Evolutionary conservation across 2,113 vertebrate species (phyloP), one percentile per base, ranked within the genome.

Genomic region (Dascyllus trimaculatus): DNA sequence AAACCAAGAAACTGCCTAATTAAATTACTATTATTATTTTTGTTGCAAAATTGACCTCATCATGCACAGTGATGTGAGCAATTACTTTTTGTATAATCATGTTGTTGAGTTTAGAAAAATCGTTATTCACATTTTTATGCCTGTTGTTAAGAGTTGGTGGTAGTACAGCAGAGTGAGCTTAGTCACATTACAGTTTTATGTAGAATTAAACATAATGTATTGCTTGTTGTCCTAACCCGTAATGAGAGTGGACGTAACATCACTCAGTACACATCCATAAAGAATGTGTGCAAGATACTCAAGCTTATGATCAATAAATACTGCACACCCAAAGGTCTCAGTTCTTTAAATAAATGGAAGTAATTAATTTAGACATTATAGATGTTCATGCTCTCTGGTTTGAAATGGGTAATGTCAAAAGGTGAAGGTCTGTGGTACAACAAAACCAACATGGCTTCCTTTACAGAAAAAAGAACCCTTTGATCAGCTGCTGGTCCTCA

Each of bases 351-450:
- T 60, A 15, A 19, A 38, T 60, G 17, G 11, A 40, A 49, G 24
- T 22, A 17, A 71, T 60, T 46, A 0, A 45, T 71, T 29, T 6
- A 24, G 1, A 13, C 13, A 54, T 38, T 24, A 35, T 5, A 67
- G 21, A 58, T 70, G 14, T 40, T 48, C 21, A 17, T 52, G 18
- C 10, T 59, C 13, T 58, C 25, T 26, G 24, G n/a, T n/a, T 9
- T 51, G 40, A 79, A 81, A 72, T 2, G 11, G 48, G 35, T 11
- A 22, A 19, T 68, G 46, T 40, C 35, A 65, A 57, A 75, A 82
- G 67, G 67, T 78, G 56, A 85, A 79, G 46, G 24, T 75, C 65
- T 45, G 22, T 43, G n/a, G 24, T 10, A 40, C 1, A 46, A 15
- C 2, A 32, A 70, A 73, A 60, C 4, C 67, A 71, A 74, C 25